Evolutionary conservation across 2,888 invertebrate genomes (phyloP), one percentile per base, ranked within the genome.

Genomic region (Cerastis leucographa): DNA sequence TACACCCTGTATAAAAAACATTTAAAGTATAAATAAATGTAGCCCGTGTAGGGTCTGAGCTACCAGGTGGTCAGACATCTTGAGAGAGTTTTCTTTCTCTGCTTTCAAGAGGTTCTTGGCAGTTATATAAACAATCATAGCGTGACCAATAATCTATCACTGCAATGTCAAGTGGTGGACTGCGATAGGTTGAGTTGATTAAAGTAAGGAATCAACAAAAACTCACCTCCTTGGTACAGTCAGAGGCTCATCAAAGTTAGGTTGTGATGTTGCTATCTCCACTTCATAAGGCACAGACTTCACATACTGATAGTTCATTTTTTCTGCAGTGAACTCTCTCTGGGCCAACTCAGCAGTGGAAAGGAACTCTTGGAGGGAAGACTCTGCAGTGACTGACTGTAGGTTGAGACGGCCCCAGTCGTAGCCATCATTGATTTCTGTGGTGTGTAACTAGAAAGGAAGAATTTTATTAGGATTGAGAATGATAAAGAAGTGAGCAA

Each of bases 331-430:
- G 93, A 99, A 99, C 93, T 99, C 99, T 0, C 98, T 98, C 59
- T 99, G 99, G 0, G 99, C 99, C 77, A 99, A 95, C 94, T 99
- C 98, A 0, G 99, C 99, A 0, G 99, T 99, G 0, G 99, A 98
- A 7, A 99, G 96, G 93, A 99, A 99, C 91, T 99, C 99, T 96
- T 99, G 99, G 80, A 99, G 98, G 0, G 99, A 98, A n/a, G 98
- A 99, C 93, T 99, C 99, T 88, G 99, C 99, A 0, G 99, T 99
- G 0, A 99, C 98, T 0, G 99, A 99, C 90, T 98, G 98, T 1
- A 99, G 97, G 94, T 99, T 99, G 2, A 99, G 96, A 14, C 99
- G 97, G 56, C 98, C 98, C 99, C 99, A 99, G 80, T 99, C 98
- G 89, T 98, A 98, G 7, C 99, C 99, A 96, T 99, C 99, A 87